Evolutionary conservation across 2,888 invertebrate genomes (phyloP).

Genomic region (Crematogaster levior): DNA sequence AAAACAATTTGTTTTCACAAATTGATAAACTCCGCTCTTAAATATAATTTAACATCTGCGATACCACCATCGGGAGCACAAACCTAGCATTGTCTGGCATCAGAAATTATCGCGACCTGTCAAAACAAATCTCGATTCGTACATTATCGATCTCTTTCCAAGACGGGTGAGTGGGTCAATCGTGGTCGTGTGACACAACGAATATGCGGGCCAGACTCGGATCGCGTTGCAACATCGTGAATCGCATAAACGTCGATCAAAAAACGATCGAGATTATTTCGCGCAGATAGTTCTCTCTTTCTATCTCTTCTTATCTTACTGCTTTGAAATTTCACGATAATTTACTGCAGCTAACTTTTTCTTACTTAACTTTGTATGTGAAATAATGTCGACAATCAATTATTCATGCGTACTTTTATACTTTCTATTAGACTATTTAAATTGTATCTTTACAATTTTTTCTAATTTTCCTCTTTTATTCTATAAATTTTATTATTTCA

Average conservation of each 20-base stretch:
- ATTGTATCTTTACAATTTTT: neutral
- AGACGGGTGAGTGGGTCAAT: constrained; percentile 47
- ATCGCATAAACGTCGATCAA: constrained; percentile 33
- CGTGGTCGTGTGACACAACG: constrained; percentile 43
- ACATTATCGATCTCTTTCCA: constrained; percentile 71
- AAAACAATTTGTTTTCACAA: constrained; percentile 28
- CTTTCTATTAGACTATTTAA: neutral
- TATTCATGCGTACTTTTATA: neutral
- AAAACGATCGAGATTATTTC: constrained; percentile 12
- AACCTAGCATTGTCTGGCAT: constrained; percentile 69
- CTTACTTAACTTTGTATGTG: neutral
- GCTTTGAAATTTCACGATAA: neutral
- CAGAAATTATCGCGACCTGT: constrained; percentile 76
- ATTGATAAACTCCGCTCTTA: neutral
- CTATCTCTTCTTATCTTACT: neutral
- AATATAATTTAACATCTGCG: constrained; percentile 16
- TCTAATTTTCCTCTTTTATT: neutral
- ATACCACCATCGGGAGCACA: constrained; percentile 33
- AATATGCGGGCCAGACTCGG: constrained; percentile 42
- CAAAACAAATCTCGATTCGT: constrained; percentile 71
- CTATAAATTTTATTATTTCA: neutral
- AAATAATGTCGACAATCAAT: neutral
- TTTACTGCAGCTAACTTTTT: neutral
- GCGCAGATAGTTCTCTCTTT: constrained; percentile 4
- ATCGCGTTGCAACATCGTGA: constrained; percentile 32